Conservation (phyloP, 2,888 invertebrate genomes). For the Leistus spinibarbis region DNA sequence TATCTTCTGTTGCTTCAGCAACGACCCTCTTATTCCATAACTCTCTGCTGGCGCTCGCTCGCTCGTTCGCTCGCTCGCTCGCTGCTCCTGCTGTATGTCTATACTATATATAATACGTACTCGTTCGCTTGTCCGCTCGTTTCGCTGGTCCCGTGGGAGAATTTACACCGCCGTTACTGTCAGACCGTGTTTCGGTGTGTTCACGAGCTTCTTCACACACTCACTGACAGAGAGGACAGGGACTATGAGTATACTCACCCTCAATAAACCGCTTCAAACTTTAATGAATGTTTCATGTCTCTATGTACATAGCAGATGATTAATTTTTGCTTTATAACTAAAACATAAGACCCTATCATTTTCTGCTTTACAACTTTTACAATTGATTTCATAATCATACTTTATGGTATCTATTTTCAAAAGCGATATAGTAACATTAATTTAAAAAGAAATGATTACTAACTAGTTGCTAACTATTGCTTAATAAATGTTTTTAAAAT, state of each 20-base stretch:
- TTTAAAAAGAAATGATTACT: too few species aligned
- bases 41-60: slow-evolving; percentile 26
- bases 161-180: slow-evolving; percentile 59
- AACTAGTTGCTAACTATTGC: too few species aligned
- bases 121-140: slow-evolving; percentile 11
- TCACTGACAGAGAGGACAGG: background rate
- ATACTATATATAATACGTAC: background rate
- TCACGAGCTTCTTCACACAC: slow-evolving; percentile 4
- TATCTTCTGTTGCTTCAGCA: background rate
- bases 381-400: too few species aligned
- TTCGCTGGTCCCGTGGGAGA: slow-evolving; percentile 51
- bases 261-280: slow-evolving; percentile 30
- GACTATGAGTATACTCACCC: too few species aligned
- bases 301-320: too few species aligned
- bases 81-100: background rate
- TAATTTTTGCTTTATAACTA: too few species aligned
- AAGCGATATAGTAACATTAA: too few species aligned
- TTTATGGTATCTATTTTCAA: too few species aligned
- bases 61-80: slow-evolving; percentile 27
- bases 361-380: too few species aligned
- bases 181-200: slow-evolving; percentile 39
- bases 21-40: slow-evolving; percentile 19
- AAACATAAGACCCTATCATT: too few species aligned
- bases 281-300: background rate
- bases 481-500: too few species aligned